Evolutionary conservation across 2,888 invertebrate species (phyloP).

Genomic region (Desoria tigrina): DNA sequence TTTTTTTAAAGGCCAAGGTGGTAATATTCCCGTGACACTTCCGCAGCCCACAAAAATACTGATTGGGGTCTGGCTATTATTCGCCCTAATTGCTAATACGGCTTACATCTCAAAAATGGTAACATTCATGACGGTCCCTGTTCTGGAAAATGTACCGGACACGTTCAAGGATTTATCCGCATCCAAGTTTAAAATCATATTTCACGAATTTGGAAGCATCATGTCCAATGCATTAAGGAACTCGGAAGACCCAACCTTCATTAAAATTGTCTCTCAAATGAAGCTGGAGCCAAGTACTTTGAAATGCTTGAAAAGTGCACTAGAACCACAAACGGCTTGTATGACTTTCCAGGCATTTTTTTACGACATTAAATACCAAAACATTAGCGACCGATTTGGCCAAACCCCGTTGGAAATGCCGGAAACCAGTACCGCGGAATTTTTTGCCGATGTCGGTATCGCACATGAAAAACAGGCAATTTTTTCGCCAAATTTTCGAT

Average conservation of each 20-base stretch:
- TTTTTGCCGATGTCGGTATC: too few species aligned
- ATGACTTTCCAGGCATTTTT: too few species aligned
- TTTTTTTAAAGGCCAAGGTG: not conserved
- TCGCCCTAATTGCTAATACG: not conserved
- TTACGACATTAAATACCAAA: too few species aligned
- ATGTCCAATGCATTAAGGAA: not conserved
- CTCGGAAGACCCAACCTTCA: not conserved
- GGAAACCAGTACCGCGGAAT: too few species aligned
- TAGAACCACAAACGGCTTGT: too few species aligned
- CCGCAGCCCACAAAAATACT: not conserved
- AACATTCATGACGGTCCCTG: slow-evolving; percentile 2
- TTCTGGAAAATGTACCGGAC: not conserved
- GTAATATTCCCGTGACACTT: not conserved
- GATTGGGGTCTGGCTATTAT: not conserved
- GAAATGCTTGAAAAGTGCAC: too few species aligned
- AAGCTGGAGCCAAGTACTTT: not conserved
- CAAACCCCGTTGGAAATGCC: too few species aligned
- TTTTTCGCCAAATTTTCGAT: too few species aligned
- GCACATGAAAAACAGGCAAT: too few species aligned
- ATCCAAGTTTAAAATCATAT: not conserved
- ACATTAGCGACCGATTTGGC: too few species aligned
- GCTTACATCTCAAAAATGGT: not conserved
- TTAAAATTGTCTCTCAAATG: not conserved
- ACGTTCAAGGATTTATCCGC: not conserved
- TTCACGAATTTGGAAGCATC: not conserved